phyloP scores from a whole-genome alignment of 37 sponge, comb jelly and placozoan species.

The Chondrosia reniformis region DNA sequence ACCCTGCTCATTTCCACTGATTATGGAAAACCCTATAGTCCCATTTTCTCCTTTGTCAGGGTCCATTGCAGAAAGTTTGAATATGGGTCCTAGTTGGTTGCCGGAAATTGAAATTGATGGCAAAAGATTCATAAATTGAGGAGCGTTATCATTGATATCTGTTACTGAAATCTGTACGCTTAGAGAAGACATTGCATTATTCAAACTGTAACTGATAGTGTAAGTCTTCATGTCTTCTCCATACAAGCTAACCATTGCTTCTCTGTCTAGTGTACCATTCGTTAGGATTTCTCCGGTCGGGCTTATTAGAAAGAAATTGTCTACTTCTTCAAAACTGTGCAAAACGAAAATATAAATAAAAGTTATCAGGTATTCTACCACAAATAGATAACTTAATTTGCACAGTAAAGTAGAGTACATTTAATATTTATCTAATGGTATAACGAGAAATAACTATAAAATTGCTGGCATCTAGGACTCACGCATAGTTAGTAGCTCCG shows the following conservation, averaged over 20 bases:
- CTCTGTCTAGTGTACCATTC: constrained; percentile 44
- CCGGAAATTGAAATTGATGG: constrained; percentile 18
- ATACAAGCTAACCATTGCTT: constrained; percentile 14
- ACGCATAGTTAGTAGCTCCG: too few species aligned
- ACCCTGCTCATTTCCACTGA: constrained; percentile 36
- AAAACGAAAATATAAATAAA: not conserved
- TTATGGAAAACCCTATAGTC: constrained; percentile 33
- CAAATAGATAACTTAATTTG: too few species aligned
- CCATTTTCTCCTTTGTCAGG: constrained; percentile 60
- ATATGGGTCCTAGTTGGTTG: constrained; percentile 6
- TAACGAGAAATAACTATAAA: too few species aligned
- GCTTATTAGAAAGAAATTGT: constrained; percentile 9
- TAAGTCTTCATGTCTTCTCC: constrained; percentile 21
- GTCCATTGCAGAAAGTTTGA: constrained; percentile 35
- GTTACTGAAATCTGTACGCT: constrained; percentile 16
- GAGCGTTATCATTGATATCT: constrained; percentile 62
- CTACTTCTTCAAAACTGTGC: constrained; percentile 12
- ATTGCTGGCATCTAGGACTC: too few species aligned
- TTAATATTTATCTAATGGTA: too few species aligned
- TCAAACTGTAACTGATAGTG: not conserved
- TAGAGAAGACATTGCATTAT: not conserved
- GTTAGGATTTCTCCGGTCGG: constrained; percentile 15
- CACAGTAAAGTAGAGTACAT: too few species aligned
- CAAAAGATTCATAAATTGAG: constrained; percentile 38
- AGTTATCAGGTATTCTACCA: too few species aligned